Base-by-base conservation (phyloP, 2,888 invertebrate genomes). In the Dynastes tityus region DNA sequence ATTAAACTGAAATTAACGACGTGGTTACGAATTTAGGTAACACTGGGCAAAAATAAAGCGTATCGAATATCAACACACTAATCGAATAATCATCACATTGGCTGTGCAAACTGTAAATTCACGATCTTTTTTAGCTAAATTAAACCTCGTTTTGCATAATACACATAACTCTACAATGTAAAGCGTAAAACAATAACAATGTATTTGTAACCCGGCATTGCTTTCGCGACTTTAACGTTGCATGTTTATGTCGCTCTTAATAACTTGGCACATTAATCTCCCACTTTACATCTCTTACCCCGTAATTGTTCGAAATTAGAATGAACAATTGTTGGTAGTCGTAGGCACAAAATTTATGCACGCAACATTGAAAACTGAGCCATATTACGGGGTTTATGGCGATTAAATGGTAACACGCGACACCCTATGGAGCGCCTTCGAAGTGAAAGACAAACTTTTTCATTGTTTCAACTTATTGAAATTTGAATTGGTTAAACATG, bases 161-260 rank as follows among this genome's bases (percentile, higher is more conserved):
- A 55, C n/a, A 55, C 16, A 22, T 6, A 16, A 2, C 8, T 16
- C 8, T n/a, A 55, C 55, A 55, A 2, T 22, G 55, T 55, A 55
- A 55, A 11, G 2, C 9, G 55, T 55, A 22, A 55, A 55, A 55
- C 22, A 55, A 55, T 55, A 55, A 22, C 6, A 16, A 8, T n/a
- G 16, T 22, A 29, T 29, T 29, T 29, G 29, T n/a, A 55, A 22
- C 55, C 27, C 3, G 22, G 6, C 22, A 22, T 55, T 16, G 55
- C 55, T 22, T 3, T 55, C 9, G 8, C 4, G 8, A 55, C n/a
- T 55, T 6, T 55, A 55, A 55, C 2, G 55, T 53, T 53, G 53
- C 53, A 53, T 53, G 53, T 53, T 53, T 53, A 53, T 53, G 55
- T 22, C 55, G 11, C 11, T 45, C 55, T 55, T 55, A 55, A 55